These are phyloP conservation scores for Peromyscus nudipes DNA, from an alignment of 2,797 vertebrate genomes.

Conservation along the genomic window DNA sequence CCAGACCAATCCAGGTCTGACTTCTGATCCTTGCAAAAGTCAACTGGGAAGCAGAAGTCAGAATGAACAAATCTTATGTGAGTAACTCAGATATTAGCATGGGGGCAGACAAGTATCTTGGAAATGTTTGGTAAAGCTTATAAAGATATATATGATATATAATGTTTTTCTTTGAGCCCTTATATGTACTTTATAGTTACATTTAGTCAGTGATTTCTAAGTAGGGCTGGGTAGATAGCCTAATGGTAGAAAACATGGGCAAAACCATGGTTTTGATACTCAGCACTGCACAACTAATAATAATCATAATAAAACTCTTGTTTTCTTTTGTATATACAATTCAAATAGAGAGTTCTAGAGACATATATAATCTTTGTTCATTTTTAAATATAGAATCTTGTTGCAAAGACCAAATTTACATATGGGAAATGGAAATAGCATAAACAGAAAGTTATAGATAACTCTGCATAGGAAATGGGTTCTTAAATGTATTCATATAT, in stretches of 20 bases:
- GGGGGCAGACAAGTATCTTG: neutral
- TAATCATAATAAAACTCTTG: neutral
- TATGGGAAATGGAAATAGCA: constrained; percentile 42
- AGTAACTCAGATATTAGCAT: neutral
- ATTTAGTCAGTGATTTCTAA: constrained; percentile 9
- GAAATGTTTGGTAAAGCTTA: neutral
- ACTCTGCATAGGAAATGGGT: neutral
- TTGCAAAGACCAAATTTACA: constrained; percentile 42
- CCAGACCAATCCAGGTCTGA: neutral
- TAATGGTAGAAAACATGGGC: neutral
- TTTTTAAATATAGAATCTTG: constrained; percentile 51
- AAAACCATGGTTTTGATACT: neutral
- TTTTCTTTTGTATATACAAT: neutral
- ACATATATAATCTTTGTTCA: neutral
- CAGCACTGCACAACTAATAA: neutral
- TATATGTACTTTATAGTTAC: neutral
- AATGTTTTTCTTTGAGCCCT: neutral
- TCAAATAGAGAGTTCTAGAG: constrained; percentile 34
- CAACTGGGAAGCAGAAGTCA: neutral
- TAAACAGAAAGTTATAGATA: constrained; percentile 46
- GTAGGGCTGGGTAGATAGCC: neutral
- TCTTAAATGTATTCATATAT: constrained; percentile 25
- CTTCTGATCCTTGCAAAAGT: constrained; percentile 23
- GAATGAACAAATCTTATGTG: neutral
- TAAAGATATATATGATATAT: neutral